Evolutionary conservation across 2,797 vertebrate genomes (phyloP).

Genomic region (Podargus strigoides): DNA sequence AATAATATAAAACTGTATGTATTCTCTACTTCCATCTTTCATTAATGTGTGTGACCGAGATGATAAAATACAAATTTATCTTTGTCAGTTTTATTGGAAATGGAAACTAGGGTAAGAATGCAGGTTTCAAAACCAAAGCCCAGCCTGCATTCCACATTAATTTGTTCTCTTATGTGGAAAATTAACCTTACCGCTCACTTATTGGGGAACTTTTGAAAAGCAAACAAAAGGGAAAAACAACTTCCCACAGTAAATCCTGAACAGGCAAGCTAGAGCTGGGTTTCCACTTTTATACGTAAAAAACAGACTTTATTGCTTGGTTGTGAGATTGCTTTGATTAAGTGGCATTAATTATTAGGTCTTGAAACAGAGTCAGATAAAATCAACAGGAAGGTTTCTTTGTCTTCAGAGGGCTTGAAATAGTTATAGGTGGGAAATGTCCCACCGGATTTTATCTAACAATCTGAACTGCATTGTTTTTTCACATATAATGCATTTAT

Average conservation of each 20-base stretch:
- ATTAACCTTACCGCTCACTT: background rate
- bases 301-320: background rate
- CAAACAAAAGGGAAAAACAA: background rate
- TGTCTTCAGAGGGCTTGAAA: background rate
- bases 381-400: background rate
- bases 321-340: slow-evolving; percentile 14
- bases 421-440: background rate
- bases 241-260: background rate
- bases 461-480: background rate
- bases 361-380: background rate
- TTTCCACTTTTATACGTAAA: background rate
- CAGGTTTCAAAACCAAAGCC: background rate
- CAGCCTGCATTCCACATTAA: background rate
- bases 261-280: background rate
- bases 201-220: background rate
- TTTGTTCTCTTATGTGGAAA: background rate
- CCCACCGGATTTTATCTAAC: background rate
- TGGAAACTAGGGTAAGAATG: background rate
- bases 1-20: background rate
- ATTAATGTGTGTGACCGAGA: background rate
- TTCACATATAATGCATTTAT: background rate
- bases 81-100: background rate
- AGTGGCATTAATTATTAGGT: background rate
- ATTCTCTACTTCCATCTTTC: background rate
- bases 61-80: background rate